These are phyloP conservation scores for Meta bourneti DNA, from an alignment of 2,888 invertebrate genomes.

Conservation along the genomic window DNA sequence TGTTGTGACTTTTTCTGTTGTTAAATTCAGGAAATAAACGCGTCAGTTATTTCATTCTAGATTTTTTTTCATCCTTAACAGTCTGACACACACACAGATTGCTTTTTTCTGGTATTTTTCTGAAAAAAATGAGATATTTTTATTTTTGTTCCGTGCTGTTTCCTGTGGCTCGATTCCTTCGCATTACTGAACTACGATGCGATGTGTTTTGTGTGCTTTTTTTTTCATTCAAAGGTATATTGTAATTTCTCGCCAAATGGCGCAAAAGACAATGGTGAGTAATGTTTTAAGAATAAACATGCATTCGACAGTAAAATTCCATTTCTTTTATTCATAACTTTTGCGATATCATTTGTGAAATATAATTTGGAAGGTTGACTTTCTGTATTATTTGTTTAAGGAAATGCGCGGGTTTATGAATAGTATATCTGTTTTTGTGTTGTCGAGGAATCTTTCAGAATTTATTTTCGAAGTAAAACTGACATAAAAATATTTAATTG, in stretches of 20 bases:
- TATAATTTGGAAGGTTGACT: constrained; percentile 17
- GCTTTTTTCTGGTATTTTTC: constrained; percentile 10
- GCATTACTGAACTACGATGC: constrained; percentile 37
- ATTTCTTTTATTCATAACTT: constrained; percentile 14
- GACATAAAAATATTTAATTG: too few relatives aligned
- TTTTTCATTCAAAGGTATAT: constrained; percentile 24
- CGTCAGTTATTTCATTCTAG: constrained; percentile 53
- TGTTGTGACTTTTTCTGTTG: constrained; percentile 43
- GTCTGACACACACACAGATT: constrained; percentile 15
- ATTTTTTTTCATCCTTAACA: constrained; percentile 2
- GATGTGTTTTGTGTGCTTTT: neutral
- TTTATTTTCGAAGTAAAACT: too few relatives aligned
- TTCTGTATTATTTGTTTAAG: neutral
- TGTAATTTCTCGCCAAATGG: constrained; percentile 60
- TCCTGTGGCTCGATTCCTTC: constrained; percentile 40
- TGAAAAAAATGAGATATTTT: neutral
- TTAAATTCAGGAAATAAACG: constrained; percentile 60
- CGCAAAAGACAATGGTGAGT: constrained; percentile 35
- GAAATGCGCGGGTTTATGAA: neutral
- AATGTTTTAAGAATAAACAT: constrained; percentile 45
- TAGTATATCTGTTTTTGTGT: constrained; percentile 5
- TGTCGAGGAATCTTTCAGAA: too few relatives aligned
- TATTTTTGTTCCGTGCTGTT: constrained; percentile 16
- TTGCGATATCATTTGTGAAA: constrained; percentile 8
- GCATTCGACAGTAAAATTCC: constrained; percentile 36